Evolutionary conservation across 2,113 vertebrate species (phyloP).

Genomic region (Rhagologus leucostigma): DNA sequence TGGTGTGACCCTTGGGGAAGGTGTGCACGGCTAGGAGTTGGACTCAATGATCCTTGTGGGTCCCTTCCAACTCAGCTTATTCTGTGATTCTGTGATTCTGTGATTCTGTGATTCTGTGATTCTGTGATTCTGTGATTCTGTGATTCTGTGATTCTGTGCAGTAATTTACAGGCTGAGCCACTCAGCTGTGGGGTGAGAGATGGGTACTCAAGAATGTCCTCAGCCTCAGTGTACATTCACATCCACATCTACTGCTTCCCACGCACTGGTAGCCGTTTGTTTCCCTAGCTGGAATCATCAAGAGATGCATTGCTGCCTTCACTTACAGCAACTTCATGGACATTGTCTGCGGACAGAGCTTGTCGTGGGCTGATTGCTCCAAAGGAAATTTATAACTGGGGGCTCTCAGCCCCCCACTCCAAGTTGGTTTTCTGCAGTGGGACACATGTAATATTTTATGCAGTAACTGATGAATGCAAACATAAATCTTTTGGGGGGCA

Average conservation of each 20-base stretch:
- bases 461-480: background rate
- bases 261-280: fast-evolving
- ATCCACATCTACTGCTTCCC: background rate
- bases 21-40: background rate
- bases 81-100: background rate
- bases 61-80: background rate
- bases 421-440: background rate
- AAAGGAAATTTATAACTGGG: background rate
- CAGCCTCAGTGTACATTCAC: background rate
- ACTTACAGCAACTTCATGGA: background rate
- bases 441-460: background rate
- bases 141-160: background rate
- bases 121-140: background rate
- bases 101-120: background rate
- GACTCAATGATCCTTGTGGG: background rate
- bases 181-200: background rate
- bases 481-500: fast-evolving
- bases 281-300: background rate
- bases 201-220: fast-evolving
- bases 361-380: background rate
- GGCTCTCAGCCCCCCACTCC: background rate
- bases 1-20: background rate
- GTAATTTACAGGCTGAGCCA: background rate
- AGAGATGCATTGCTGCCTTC: background rate
- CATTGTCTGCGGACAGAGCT: background rate